A percentile compares a stretch with the other conserved stretches of the same genome.
phyloP scores from a whole-genome alignment of 2,113 vertebrate genomes.

The Danionella cerebrum region DNA sequence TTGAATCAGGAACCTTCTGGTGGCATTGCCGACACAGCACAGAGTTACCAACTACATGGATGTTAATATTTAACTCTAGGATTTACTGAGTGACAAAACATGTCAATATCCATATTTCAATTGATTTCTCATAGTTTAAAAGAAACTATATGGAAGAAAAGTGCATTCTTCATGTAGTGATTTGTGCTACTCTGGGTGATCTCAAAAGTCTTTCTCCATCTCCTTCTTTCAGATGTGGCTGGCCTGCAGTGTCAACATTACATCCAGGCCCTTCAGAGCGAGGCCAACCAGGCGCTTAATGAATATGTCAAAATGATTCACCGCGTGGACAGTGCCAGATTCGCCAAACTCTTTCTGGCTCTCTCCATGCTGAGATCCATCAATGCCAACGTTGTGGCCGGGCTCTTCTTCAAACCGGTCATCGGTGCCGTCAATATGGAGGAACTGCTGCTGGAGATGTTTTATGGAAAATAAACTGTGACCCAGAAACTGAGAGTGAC shows the following conservation, averaged over 20 bases:
- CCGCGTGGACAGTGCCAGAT: constrained; percentile 73
- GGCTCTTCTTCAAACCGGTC: constrained; percentile 92
- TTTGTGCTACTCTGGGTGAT: no score
- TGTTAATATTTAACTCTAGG: no score
- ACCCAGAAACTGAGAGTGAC: background rate
- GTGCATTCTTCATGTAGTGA: no score
- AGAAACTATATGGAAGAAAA: no score
- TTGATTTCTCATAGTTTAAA: no score
- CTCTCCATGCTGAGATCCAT: constrained; percentile 85
- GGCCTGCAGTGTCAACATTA: constrained; percentile 85
- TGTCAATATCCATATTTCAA: no score
- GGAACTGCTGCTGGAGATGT: constrained; percentile 95
- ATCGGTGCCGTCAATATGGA: constrained; percentile 92
- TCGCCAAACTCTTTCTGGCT: constrained; percentile 82
- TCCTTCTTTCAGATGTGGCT: constrained; percentile 71
- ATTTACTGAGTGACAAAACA: no score
- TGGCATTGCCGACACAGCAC: no score
- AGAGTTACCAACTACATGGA: no score
- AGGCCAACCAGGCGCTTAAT: constrained; percentile 87
- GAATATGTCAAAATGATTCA: constrained; percentile 84
- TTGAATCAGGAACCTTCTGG: no score
- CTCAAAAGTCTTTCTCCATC: background rate
- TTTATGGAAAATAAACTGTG: constrained; percentile 73
- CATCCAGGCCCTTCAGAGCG: constrained; percentile 85
- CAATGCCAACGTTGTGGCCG: constrained; percentile 75